Conservation (phyloP, 2,888 invertebrate species). For the Lissocephala sabroskyi region DNA sequence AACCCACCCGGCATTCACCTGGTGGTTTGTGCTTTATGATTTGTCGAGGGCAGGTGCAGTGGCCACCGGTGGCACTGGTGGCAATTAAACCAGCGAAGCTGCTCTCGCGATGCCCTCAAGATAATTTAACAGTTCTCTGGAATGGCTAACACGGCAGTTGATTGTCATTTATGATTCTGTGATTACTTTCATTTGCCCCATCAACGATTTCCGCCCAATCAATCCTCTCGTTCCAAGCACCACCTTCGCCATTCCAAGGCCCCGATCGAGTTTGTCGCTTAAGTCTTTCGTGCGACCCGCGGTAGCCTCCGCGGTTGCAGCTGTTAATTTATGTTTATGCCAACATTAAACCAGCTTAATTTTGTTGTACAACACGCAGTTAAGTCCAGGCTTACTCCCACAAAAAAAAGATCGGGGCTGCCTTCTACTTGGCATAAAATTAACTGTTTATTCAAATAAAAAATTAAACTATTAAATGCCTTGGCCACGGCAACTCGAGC, state of each 20-base stretch:
- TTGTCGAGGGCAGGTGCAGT: conserved; percentile 39
- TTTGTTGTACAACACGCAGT: conserved; percentile 34
- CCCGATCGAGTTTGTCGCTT: conserved; percentile 39
- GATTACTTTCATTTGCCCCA: too few relatives aligned
- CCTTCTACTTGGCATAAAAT: conserved; percentile 58
- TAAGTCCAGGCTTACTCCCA: conserved; percentile 38
- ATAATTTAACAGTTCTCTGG: too few relatives aligned
- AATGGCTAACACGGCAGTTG: too few relatives aligned
- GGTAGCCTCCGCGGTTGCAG: conserved; percentile 10
- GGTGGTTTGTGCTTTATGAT: conserved; percentile 32
- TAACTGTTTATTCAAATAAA: conserved; percentile 65
- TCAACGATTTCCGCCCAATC: too few relatives aligned
- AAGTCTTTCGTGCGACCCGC: conserved; percentile 33
- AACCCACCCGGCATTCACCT: too few relatives aligned
- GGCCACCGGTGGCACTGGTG: conserved; percentile 14
- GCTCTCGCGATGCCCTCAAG: too few relatives aligned
- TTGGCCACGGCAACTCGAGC: conserved; percentile 8
- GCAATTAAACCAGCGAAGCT: conserved; percentile 16
- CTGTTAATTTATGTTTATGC: conserved; percentile 37
- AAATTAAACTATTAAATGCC: conserved; percentile 63
- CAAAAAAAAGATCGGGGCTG: conserved; percentile 31
- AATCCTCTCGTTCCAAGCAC: too few relatives aligned
- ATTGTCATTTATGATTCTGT: too few relatives aligned
- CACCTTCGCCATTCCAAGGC: too few relatives aligned
- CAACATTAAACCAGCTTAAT: conserved; percentile 31